Percentiles rank a stretch among this genome's conserved stretches.
phyloP scores from a whole-genome alignment of 2,113 vertebrate genomes.

The Lagenorhynchus albirostris region DNA sequence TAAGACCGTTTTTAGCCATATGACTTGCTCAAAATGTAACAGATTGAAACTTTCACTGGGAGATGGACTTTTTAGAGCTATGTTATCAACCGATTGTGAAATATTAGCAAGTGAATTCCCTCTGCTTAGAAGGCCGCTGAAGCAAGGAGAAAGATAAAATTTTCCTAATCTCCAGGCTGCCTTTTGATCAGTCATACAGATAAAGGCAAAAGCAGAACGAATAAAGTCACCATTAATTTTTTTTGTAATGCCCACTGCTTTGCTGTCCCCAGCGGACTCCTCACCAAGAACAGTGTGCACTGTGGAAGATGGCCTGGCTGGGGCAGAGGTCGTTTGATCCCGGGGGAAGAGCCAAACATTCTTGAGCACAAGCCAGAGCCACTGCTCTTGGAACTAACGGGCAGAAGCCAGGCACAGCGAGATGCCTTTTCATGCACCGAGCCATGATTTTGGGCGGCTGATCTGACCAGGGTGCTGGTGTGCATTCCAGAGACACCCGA shows the following conservation, averaged over 20 bases:
- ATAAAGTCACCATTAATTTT: neutral
- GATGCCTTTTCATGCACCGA: neutral
- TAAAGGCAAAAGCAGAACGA: neutral
- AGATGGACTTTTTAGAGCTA: constrained; percentile 17
- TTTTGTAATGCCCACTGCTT: neutral
- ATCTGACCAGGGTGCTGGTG: neutral
- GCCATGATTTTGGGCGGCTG: neutral
- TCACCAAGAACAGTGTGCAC: neutral
- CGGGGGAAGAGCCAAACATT: neutral
- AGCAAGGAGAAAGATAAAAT: neutral
- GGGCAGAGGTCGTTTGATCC: neutral
- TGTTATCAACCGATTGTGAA: constrained; percentile 13
- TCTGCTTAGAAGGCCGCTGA: neutral
- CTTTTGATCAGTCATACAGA: neutral
- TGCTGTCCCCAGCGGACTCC: neutral
- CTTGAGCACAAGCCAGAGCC: neutral
- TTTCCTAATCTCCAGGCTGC: neutral
- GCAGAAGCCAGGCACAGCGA: neutral
- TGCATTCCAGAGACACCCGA: neutral
- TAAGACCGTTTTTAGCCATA: constrained; percentile 16
- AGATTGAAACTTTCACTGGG: neutral
- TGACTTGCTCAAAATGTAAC: neutral
- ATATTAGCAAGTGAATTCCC: constrained; percentile 8
- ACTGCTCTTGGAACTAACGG: neutral
- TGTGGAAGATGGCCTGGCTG: neutral